Evolutionary conservation across 2,888 invertebrate genomes (phyloP).

Genomic region (Philopedon plagiatum): DNA sequence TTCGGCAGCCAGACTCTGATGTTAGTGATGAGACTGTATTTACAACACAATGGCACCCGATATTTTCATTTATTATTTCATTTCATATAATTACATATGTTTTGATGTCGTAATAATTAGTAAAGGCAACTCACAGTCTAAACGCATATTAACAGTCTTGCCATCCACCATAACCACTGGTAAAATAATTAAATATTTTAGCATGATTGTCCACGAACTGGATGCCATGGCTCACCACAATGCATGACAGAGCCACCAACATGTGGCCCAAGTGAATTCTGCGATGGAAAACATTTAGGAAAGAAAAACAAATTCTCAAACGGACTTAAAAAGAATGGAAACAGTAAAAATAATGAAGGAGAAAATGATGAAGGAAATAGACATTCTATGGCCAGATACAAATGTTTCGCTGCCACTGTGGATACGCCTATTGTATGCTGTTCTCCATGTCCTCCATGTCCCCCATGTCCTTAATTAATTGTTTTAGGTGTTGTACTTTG

Average conservation of each 20-base stretch:
- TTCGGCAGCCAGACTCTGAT: no score
- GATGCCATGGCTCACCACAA: constrained; percentile 70
- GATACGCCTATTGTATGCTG: constrained; percentile 50
- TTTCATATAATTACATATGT: no score
- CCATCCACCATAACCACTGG: no score
- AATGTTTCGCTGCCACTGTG: constrained; percentile 57
- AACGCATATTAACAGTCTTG: no score
- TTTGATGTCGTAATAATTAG: no score
- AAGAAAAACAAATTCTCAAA: constrained; percentile 33
- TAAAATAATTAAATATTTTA: constrained; percentile 64
- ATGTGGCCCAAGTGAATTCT: constrained; percentile 68
- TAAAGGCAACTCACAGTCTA: no score
- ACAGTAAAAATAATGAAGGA: constrained; percentile 11
- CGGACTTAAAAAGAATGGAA: constrained; percentile 3
- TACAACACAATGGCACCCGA: no score
- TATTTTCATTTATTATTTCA: no score
- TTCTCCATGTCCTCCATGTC: constrained; percentile 8
- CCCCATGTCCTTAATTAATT: constrained; percentile 11
- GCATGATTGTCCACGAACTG: constrained; percentile 71
- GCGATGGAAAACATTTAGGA: constrained; percentile 49
- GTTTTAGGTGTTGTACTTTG: neutral
- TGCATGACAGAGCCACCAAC: constrained; percentile 70
- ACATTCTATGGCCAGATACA: constrained; percentile 46
- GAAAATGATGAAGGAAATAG: neutral
- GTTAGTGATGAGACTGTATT: no score